Percentiles rank a stretch among this genome's conserved stretches.
Evolutionary conservation across 2,888 invertebrate species (phyloP).

Genomic region (Euzetes globulus): DNA sequence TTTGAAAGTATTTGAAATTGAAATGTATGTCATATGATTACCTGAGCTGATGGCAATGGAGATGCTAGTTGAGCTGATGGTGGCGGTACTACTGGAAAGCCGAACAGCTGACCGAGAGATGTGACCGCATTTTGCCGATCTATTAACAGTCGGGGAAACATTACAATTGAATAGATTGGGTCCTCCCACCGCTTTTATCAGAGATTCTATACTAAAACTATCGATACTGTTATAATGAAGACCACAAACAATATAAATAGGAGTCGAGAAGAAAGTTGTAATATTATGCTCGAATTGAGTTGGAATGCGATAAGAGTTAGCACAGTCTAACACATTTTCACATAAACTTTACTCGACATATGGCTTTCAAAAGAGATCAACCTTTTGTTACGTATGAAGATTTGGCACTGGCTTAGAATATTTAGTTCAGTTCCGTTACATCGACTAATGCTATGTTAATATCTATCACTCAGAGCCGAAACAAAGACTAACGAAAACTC

Average conservation of each 20-base stretch:
- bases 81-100: conserved; percentile 6
- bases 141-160: conserved; percentile 13
- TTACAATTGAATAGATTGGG: not conserved
- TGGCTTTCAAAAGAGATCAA: not conserved
- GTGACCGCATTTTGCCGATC: conserved; percentile 15
- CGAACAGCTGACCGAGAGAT: conserved; percentile 8
- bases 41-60: conserved; percentile 10
- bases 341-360: not conserved
- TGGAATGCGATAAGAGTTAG: not conserved
- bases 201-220: not conserved
- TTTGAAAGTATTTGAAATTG: not conserved
- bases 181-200: not conserved
- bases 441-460: too few relatives aligned
- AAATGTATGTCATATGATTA: not conserved
- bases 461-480: too few relatives aligned
- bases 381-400: not conserved
- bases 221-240: not conserved
- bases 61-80: not conserved
- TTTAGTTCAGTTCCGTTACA: too few relatives aligned
- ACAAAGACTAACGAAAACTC: too few relatives aligned
- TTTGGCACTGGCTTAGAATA: conserved; percentile 2
- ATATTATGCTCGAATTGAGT: too few relatives aligned
- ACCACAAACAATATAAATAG: not conserved
- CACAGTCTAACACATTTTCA: not conserved
- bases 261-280: too few relatives aligned